Evolutionary conservation across 2,113 vertebrate species (phyloP).

Genomic region (Saccopteryx leptura): DNA sequence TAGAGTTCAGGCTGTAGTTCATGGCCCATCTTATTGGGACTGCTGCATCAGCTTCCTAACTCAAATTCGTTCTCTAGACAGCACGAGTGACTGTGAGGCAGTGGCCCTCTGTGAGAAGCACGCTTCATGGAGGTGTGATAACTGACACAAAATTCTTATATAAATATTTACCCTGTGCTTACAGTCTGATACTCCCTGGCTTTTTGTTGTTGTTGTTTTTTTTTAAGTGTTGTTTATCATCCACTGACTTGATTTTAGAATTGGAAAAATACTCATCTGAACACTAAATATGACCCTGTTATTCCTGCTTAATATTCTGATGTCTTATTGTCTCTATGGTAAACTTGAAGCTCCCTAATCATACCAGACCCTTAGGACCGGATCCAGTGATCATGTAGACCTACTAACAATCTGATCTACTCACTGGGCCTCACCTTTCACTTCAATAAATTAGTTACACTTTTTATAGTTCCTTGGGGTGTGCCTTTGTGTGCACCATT

Average conservation of each 20-base stretch:
- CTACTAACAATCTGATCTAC: background rate
- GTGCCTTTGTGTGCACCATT: background rate
- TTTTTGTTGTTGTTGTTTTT: background rate
- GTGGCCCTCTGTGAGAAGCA: background rate
- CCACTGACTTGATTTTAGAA: background rate
- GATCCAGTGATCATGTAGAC: background rate
- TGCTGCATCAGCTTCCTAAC: background rate
- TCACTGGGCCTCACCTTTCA: background rate
- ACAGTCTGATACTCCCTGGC: background rate
- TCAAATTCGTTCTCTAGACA: background rate
- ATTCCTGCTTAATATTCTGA: background rate
- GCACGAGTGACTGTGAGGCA: background rate
- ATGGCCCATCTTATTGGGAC: background rate
- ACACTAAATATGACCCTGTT: background rate
- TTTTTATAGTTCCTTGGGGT: background rate
- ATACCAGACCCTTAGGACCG: background rate
- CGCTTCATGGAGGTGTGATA: background rate
- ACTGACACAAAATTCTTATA: background rate
- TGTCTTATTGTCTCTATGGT: background rate
- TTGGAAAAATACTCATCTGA: background rate
- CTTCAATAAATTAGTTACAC: background rate
- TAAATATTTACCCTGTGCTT: background rate
- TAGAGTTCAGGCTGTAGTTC: background rate
- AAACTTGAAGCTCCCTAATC: background rate
- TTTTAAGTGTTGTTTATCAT: background rate